Conservation (phyloP, 2,113 vertebrate genomes). For the Aptenodytes patagonicus region DNA sequence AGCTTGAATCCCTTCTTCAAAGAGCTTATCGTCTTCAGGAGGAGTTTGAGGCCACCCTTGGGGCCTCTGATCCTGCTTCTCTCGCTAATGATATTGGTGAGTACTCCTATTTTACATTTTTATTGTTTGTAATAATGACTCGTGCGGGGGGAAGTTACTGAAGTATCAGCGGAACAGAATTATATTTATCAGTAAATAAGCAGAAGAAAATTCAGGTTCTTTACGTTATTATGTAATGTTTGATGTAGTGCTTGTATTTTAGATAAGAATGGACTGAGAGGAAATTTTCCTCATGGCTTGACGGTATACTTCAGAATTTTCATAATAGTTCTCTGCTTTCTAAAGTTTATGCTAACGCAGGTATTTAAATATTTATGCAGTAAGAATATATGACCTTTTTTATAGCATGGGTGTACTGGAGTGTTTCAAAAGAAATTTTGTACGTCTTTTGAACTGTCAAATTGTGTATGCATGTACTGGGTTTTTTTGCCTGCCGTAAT, state of each 20-base stretch:
- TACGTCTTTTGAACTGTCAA: not conserved
- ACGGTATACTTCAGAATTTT: not conserved
- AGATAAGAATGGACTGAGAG: not conserved
- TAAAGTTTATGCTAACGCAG: not conserved
- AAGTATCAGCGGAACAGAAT: not conserved
- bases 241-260: not conserved
- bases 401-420: not conserved
- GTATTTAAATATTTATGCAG: not conserved
- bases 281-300: not conserved
- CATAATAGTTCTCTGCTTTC: not conserved
- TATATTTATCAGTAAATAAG: not conserved
- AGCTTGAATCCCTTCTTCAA: conserved; percentile 91
- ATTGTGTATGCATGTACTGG: not conserved
- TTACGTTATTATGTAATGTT: not conserved
- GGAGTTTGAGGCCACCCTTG: conserved; percentile 91
- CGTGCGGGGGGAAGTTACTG: not conserved
- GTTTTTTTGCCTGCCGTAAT: not conserved
- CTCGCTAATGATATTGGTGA: conserved; percentile 82
- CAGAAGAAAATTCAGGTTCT: not conserved
- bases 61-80: conserved; percentile 80
- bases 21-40: conserved; percentile 94
- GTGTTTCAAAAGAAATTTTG: not conserved
- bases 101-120: not conserved
- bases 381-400: not conserved
- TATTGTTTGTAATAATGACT: not conserved